Percentiles rank a stretch among this genome's conserved stretches.
Evolutionary conservation across 1,140 invertebrate species (phyloP).

Genomic region (Meloidogyne exigua): DNA sequence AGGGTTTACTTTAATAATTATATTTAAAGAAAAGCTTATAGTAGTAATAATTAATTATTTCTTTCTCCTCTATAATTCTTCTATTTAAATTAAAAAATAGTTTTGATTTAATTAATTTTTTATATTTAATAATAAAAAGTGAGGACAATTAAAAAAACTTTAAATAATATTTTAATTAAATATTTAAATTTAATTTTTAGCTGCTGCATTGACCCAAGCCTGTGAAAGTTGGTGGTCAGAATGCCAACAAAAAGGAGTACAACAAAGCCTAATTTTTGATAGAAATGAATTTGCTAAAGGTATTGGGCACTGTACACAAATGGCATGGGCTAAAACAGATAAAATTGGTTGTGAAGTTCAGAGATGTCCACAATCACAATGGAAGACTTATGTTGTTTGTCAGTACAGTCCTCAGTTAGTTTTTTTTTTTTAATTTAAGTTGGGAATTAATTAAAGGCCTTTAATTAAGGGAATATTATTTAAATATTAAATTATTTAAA

Average conservation of each 20-base stretch:
- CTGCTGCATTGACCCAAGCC: neutral
- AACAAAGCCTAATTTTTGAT: conserved; percentile 17
- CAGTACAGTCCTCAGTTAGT: conserved; percentile 10
- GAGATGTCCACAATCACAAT: neutral
- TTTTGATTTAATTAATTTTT: too few relatives aligned
- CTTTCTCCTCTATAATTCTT: too few relatives aligned
- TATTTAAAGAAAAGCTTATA: too few relatives aligned
- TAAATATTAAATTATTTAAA: neutral
- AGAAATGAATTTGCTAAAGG: conserved; percentile 13
- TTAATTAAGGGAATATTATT: too few relatives aligned
- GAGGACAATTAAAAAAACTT: too few relatives aligned
- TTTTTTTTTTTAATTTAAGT: neutral
- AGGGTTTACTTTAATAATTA: too few relatives aligned
- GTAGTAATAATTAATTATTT: too few relatives aligned
- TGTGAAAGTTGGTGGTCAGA: conserved; percentile 11
- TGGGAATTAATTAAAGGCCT: too few relatives aligned
- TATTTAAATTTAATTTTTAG: neutral
- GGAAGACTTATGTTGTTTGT: conserved; percentile 20
- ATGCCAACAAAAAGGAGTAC: conserved; percentile 14
- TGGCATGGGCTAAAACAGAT: conserved; percentile 12
- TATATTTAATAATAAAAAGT: too few relatives aligned
- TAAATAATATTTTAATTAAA: too few relatives aligned
- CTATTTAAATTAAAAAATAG: too few relatives aligned
- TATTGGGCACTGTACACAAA: conserved; percentile 21
- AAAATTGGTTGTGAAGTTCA: conserved; percentile 9